Evolutionary conservation across 2,113 vertebrate genomes (phyloP).

Genomic region (Eidolon helvum): DNA sequence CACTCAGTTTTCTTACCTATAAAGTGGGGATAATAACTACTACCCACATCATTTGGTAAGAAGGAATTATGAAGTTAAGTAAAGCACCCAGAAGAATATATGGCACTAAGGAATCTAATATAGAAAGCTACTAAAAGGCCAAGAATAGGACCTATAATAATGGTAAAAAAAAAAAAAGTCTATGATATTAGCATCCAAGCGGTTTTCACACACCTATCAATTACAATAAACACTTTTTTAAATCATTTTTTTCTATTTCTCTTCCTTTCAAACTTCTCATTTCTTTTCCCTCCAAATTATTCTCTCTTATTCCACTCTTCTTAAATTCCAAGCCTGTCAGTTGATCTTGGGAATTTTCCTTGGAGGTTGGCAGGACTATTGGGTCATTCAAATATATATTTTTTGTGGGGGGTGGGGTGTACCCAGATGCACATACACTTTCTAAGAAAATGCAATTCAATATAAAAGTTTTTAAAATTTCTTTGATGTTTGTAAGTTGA

Average conservation of each 20-base stretch:
- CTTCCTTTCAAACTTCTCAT: neutral
- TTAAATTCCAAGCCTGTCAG: neutral
- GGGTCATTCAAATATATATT: neutral
- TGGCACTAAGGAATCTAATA: neutral
- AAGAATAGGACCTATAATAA: neutral
- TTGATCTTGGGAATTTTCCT: neutral
- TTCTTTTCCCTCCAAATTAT: neutral
- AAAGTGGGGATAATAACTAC: neutral
- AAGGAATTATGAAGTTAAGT: neutral
- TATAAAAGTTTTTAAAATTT: neutral
- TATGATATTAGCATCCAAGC: neutral
- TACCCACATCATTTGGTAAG: neutral
- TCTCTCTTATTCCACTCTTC: neutral
- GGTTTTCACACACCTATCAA: neutral
- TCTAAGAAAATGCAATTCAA: neutral
- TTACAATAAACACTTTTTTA: neutral
- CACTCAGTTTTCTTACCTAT: neutral
- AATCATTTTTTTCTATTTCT: neutral
- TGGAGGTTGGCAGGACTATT: neutral
- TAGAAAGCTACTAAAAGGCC: neutral
- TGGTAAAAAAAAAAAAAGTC: neutral
- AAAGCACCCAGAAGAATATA: neutral
- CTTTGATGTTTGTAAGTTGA: neutral
- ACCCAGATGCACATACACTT: neutral
- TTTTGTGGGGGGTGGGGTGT: accelerated